Evolutionary conservation across 2,797 vertebrate genomes (phyloP).

Genomic region (Poecilia velifera): DNA sequence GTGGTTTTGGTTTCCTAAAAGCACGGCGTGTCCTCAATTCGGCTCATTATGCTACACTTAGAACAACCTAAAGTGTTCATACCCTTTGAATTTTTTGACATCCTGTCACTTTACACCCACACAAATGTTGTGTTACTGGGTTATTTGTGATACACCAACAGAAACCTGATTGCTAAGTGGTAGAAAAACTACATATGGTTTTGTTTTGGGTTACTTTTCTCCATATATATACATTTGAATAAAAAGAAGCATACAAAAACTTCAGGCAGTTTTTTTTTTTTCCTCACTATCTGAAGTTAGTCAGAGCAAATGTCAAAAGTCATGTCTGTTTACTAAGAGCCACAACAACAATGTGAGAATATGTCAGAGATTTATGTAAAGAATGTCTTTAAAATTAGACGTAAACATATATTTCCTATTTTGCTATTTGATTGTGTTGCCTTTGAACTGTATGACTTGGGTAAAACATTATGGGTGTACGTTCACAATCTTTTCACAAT

Average conservation of each 20-base stretch:
- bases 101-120: background rate
- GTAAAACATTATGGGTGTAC: background rate
- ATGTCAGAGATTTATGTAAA: background rate
- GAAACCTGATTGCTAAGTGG: background rate
- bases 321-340: background rate
- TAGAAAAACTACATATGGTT: background rate
- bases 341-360: background rate
- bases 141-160: background rate
- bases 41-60: background rate
- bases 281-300: background rate
- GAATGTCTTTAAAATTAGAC: background rate
- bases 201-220: background rate
- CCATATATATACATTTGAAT: background rate
- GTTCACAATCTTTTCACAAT: background rate
- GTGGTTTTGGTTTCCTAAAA: conserved; percentile 8
- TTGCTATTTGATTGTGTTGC: no score
- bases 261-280: background rate
- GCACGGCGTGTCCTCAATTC: conserved; percentile 4
- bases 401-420: background rate
- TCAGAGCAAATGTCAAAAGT: background rate
- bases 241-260: background rate
- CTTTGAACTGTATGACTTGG: background rate
- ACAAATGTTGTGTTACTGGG: background rate
- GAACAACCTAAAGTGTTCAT: background rate
- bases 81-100: background rate